Percentiles rank a stretch among this genome's conserved stretches.
phyloP scores from a whole-genome alignment of 92 coral and sea anemone species.

The Hydrozoanthus gracilis region DNA sequence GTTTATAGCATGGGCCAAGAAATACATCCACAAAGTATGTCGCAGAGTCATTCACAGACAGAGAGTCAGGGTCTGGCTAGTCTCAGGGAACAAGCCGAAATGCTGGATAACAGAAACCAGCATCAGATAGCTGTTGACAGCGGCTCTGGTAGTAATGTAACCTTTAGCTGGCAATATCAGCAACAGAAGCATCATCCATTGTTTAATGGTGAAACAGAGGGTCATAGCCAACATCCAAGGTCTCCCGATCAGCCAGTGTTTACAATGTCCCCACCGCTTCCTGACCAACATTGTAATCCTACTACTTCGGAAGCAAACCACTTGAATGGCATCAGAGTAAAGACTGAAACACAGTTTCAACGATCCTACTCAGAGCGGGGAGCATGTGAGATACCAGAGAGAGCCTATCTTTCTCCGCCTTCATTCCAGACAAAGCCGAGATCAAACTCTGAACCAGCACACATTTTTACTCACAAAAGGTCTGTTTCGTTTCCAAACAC shows the following conservation, averaged over 20 bases:
- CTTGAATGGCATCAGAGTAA: constrained; percentile 43
- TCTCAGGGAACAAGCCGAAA: constrained; percentile 47
- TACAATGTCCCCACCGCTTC: constrained; percentile 62
- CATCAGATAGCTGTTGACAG: constrained; percentile 34
- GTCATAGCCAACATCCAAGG: constrained; percentile 44
- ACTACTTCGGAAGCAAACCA: constrained; percentile 42
- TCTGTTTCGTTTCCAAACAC: constrained; percentile 76
- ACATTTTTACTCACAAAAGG: constrained; percentile 67
- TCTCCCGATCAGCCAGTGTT: constrained; percentile 61
- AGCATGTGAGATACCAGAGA: constrained; percentile 60
- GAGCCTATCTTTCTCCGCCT: constrained; percentile 57
- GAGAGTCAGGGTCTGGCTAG: constrained; percentile 39
- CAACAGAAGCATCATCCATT: constrained; percentile 69
- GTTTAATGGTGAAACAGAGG: constrained; percentile 69
- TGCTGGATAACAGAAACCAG: constrained; percentile 35
- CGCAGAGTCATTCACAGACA: constrained; percentile 44
- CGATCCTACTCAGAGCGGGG: constrained; percentile 80
- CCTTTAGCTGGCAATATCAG: constrained; percentile 55
- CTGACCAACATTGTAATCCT: constrained; percentile 43
- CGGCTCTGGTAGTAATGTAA: constrained; percentile 51
- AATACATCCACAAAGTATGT: constrained; percentile 38
- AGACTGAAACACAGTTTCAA: constrained; percentile 55
- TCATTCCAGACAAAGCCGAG: constrained; percentile 72
- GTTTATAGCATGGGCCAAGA: constrained; percentile 35
- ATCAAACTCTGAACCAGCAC: constrained; percentile 87